These are phyloP conservation scores for Hypercompe scribonia DNA, from an alignment of 2,888 invertebrate genomes.

Conservation along the genomic window DNA sequence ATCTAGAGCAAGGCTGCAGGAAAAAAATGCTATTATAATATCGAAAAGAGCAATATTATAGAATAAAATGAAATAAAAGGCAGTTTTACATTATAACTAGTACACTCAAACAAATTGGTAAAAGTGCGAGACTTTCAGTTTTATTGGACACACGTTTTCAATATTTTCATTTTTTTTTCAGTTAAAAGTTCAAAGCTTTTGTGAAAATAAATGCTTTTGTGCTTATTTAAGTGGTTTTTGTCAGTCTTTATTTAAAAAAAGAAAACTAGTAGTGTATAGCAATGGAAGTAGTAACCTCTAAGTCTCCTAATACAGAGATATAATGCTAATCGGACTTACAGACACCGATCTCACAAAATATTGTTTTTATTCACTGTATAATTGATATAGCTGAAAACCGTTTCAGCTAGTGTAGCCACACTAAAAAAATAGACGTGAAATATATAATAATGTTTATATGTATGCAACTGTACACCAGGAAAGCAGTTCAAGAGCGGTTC, in stretches of 20 bases:
- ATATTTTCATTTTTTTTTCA: not conserved
- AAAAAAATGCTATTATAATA: conserved; percentile 48
- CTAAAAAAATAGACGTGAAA: no score
- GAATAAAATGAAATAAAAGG: conserved; percentile 17
- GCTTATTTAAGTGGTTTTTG: not conserved
- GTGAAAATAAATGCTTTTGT: no score
- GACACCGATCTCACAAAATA: no score
- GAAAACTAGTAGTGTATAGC: not conserved
- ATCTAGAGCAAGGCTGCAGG: conserved; percentile 74
- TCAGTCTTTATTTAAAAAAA: not conserved
- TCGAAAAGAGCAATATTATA: conserved; percentile 26
- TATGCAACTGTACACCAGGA: no score
- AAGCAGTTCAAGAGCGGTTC: no score
- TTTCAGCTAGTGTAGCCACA: no score
- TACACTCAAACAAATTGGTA: not conserved
- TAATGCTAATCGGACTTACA: no score
- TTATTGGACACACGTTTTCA: not conserved
- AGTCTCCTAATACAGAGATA: no score
- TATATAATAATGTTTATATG: no score
- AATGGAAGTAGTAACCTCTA: no score
- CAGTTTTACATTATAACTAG: not conserved
- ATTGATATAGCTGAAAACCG: no score
- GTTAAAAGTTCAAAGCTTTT: not conserved
- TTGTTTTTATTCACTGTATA: no score
- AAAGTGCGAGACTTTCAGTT: not conserved